These are phyloP conservation scores for Hexactinellida sp. DNA, from an alignment of 37 sponge, comb jelly and placozoan species.

Conservation along the genomic window DNA sequence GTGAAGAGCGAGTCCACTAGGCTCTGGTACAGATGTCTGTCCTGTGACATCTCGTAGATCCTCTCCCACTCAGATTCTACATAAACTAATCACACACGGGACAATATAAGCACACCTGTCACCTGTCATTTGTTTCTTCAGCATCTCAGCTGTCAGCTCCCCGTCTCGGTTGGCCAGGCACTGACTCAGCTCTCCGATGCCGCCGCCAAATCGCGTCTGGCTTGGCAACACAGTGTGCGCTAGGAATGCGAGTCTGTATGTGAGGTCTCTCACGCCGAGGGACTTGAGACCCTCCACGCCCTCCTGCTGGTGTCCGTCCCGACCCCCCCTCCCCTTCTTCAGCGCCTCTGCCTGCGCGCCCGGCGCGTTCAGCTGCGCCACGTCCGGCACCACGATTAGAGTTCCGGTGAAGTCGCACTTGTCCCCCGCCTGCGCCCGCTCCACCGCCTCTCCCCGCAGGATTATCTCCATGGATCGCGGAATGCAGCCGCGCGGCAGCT, in stretches of 20 bases:
- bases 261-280: constrained; percentile 87
- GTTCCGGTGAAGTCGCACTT: constrained; percentile 97
- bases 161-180: constrained; percentile 22
- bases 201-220: constrained; percentile 22
- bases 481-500: constrained; percentile 87
- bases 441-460: constrained; percentile 82
- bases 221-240: constrained; percentile 64
- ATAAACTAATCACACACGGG: background rate
- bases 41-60: constrained; percentile 86
- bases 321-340: background rate
- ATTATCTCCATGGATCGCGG: constrained; percentile 90
- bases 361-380: constrained; percentile 53
- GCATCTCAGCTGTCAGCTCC: constrained; percentile 66
- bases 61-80: constrained; percentile 48
- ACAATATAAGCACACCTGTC: background rate
- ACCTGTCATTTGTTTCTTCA: constrained; percentile 58
- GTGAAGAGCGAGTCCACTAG: constrained; percentile 84
- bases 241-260: constrained; percentile 86
- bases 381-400: constrained; percentile 93
- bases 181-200: constrained; percentile 25
- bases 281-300: constrained; percentile 77
- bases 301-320: constrained; percentile 14
- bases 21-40: constrained; percentile 80
- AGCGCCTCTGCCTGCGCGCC: constrained; percentile 24
- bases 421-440: constrained; percentile 87